phyloP scores from a whole-genome alignment of 2,113 vertebrate genomes.

The Puffinus mauretanicus region DNA sequence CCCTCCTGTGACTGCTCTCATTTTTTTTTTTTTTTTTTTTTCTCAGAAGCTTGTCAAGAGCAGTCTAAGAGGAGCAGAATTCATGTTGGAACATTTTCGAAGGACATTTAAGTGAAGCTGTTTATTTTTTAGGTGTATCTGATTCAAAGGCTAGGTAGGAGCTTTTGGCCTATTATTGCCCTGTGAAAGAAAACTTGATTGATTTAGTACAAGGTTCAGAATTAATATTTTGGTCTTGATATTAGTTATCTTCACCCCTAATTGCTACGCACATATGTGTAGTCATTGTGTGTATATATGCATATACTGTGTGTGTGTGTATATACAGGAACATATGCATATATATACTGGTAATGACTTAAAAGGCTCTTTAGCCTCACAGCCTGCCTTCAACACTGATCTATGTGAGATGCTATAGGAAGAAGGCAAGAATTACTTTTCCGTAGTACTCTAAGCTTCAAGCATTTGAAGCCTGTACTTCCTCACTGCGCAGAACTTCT shows the following conservation, averaged over 20 bases:
- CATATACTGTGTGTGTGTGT: not conserved
- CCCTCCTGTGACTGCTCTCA: not conserved
- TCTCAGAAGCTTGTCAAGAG: not conserved
- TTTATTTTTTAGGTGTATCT: not conserved
- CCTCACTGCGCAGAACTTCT: not conserved
- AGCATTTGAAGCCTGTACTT: not conserved
- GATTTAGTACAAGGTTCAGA: not conserved
- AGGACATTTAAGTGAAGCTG: not conserved
- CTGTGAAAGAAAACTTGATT: not conserved
- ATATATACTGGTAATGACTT: not conserved
- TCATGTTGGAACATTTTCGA: not conserved
- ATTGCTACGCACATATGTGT: rapidly evolving
- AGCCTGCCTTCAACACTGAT: not conserved
- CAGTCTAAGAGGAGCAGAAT: not conserved
- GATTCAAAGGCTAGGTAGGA: not conserved
- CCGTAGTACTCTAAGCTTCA: not conserved
- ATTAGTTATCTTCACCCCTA: not conserved
- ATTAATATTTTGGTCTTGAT: not conserved
- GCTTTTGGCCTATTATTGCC: not conserved
- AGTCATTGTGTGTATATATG: not conserved
- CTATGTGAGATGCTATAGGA: not conserved
- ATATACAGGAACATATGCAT: rapidly evolving
- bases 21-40: not conserved
- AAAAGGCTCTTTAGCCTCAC: not conserved
- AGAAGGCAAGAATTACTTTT: not conserved